Evolutionary conservation across 2,888 invertebrate genomes (phyloP), one percentile per base, ranked within the genome.

Genomic region (Diaperis boleti): DNA sequence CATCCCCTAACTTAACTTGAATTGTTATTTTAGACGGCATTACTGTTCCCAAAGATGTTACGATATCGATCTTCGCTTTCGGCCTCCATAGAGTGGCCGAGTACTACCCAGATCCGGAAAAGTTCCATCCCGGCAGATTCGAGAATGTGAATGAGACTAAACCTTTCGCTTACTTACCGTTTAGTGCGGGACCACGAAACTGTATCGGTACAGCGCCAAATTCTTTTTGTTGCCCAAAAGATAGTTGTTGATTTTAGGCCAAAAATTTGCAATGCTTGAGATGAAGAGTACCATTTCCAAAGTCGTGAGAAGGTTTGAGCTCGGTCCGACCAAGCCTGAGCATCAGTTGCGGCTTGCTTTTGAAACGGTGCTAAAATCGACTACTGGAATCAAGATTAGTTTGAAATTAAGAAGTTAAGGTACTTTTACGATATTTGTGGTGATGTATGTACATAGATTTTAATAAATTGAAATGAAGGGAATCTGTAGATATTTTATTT

Each of bases 151-250:
- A 60, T 2, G 75, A 76, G 15, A 76, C 75, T 1, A 83, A 81
- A 47, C 83, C 85, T 0, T 86, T 84, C 68, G 82, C 82, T 20
- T 87, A 84, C 78, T 74, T 88, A 1, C 84, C 86, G 0, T 88
- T 88, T 57, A 88, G 87, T 67, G 87, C 87, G 7, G 88, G 88
- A 0, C 86, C 86, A 0, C 83, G 88, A 26, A 88, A 88, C 70
- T 87, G 87, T 67, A 85, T 87, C 49, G 84, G 84, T 83, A n/a
- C n/a, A n/a, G n/a, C n/a, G n/a, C n/a, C n/a, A 74, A 68, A 31
- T 22, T 26, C 7, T 7, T 26, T 33, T 11, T 11, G 13, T 33
- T 10, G 1, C 4, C 2, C 11, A 11, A 33, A 33, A 6, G 7
- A 8, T 3, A 11, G 11, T 10, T 11, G 10, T 11, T 11, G 39